These are phyloP conservation scores for Fragum sueziense DNA, from an alignment of 2,888 invertebrate genomes.

Conservation along the genomic window DNA sequence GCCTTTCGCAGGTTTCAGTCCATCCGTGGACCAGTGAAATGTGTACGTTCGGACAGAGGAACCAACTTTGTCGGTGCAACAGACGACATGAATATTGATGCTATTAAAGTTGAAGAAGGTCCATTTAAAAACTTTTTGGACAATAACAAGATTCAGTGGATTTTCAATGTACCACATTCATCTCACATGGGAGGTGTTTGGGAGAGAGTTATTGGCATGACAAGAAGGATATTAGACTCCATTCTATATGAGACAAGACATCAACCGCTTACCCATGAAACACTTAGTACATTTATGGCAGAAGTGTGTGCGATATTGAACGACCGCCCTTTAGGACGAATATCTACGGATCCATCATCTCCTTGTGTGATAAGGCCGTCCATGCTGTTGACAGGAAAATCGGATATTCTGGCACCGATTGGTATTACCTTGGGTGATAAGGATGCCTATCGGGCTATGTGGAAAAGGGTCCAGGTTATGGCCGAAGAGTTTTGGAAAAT, in stretches of 20 bases:
- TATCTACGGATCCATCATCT: constrained; percentile 31
- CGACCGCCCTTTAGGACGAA: constrained; percentile 34
- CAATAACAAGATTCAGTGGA: constrained; percentile 25
- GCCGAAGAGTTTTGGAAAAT: constrained; percentile 51
- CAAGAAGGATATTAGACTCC: constrained; percentile 31
- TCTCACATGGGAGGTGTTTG: constrained; percentile 41
- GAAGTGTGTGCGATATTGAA: constrained; percentile 51
- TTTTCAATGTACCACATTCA: constrained; percentile 35
- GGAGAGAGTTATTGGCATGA: constrained; percentile 44
- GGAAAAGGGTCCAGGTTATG: constrained; percentile 48
- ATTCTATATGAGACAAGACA: constrained; percentile 8
- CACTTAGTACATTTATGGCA: constrained; percentile 43
- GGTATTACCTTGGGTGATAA: constrained; percentile 21
- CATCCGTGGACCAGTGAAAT: background rate
- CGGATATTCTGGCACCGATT: background rate
- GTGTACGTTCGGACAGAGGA: constrained; percentile 12
- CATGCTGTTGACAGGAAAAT: constrained; percentile 24
- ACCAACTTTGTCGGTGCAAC: constrained; percentile 18
- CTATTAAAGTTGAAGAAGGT: background rate
- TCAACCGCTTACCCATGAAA: constrained; percentile 42
- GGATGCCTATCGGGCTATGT: constrained; percentile 44
- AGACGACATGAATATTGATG: background rate
- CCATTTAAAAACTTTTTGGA: background rate
- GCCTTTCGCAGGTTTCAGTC: background rate
- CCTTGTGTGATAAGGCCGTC: constrained; percentile 25